Conservation (phyloP, 2,113 vertebrate species). For the Hippolais icterina region DNA sequence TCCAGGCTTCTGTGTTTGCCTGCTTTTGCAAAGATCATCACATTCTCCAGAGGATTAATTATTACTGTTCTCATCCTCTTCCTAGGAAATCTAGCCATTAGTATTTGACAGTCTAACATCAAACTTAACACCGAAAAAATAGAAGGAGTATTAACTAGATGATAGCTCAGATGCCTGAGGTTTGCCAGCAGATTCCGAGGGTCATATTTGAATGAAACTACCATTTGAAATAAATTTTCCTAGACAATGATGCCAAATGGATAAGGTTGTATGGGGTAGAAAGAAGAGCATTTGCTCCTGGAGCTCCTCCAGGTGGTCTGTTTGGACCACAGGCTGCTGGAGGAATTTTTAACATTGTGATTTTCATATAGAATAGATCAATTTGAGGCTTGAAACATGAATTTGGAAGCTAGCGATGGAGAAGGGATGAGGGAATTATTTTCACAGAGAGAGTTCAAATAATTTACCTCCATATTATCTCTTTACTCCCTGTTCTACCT, state of each 20-base stretch:
- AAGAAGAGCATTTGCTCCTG: background rate
- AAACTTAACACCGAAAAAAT: background rate
- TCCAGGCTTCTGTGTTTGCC: background rate
- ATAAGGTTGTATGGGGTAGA: background rate
- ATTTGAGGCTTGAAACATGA: background rate
- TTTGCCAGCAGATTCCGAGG: background rate
- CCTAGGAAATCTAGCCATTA: background rate
- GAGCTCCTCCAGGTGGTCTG: background rate
- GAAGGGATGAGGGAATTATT: background rate
- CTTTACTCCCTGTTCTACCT: background rate
- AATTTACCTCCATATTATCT: background rate
- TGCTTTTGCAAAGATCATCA: background rate
- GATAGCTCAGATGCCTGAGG: background rate
- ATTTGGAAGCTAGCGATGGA: background rate
- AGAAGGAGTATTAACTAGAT: background rate
- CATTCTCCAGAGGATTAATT: background rate
- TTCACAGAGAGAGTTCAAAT: background rate
- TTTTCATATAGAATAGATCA: background rate
- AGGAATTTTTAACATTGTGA: background rate
- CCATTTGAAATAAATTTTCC: background rate
- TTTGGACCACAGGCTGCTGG: background rate
- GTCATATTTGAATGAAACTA: background rate
- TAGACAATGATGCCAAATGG: background rate
- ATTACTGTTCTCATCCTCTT: background rate
- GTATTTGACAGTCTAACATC: background rate